phyloP scores from a whole-genome alignment of 2,797 vertebrate species.

The Hemitrygon akajei region DNA sequence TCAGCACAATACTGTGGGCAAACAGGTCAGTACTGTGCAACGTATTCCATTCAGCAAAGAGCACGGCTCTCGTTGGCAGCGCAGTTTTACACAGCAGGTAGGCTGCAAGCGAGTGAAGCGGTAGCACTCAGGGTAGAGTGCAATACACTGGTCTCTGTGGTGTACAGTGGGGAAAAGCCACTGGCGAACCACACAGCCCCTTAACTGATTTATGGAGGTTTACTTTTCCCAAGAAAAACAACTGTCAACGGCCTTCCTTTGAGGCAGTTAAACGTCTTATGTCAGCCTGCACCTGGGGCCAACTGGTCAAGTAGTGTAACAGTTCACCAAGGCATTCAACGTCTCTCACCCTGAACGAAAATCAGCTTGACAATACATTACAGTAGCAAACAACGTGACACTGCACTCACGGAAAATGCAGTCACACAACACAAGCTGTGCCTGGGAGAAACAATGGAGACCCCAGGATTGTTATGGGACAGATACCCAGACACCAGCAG shows the following conservation, averaged over 20 bases:
- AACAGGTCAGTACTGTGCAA: too few species aligned
- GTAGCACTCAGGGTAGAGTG: not conserved
- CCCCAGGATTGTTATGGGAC: not conserved
- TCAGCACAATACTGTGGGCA: too few species aligned
- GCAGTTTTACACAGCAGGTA: not conserved
- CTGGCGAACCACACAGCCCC: constrained; percentile 15
- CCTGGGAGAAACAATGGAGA: not conserved
- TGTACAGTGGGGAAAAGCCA: constrained; percentile 23
- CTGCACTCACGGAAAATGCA: not conserved
- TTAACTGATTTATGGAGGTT: constrained; percentile 34
- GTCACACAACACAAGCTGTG: not conserved
- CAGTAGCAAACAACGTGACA: constrained; percentile 25
- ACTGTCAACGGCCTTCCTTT: constrained; percentile 39
- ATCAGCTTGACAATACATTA: constrained; percentile 12
- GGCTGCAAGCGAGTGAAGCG: not conserved
- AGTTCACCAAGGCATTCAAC: constrained; percentile 14
- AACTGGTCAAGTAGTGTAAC: constrained; percentile 30
- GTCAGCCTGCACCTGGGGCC: constrained; percentile 40
- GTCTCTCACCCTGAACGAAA: not conserved
- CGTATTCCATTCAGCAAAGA: not conserved
- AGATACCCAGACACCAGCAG: too few species aligned
- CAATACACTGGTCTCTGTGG: constrained; percentile 17
- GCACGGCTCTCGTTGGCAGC: not conserved
- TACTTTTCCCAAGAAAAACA: constrained; percentile 41
- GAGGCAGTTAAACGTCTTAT: constrained; percentile 38